phyloP scores from a whole-genome alignment of 1,140 invertebrate genomes.

The Zaprionus tsacasi region DNA sequence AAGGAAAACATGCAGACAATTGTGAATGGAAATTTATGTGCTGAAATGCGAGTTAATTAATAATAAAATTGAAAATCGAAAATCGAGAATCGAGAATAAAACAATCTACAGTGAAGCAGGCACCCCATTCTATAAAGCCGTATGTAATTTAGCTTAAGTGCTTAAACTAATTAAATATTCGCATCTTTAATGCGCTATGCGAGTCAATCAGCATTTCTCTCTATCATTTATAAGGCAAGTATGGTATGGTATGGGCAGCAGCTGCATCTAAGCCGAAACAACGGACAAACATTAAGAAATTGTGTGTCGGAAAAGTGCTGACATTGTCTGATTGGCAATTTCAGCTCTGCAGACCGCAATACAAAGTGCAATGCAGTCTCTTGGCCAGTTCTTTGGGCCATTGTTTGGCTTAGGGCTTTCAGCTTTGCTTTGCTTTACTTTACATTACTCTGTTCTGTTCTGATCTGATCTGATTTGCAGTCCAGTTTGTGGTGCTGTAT shows the following conservation, averaged over 20 bases:
- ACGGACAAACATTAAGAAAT: constrained; percentile 37
- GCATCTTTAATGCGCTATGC: constrained; percentile 17
- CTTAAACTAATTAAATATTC: constrained; percentile 12
- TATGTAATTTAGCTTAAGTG: constrained; percentile 18
- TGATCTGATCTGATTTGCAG: background rate
- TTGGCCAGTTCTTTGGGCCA: constrained; percentile 30
- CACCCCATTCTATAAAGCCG: background rate
- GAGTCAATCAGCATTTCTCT: constrained; percentile 7
- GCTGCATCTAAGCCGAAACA: constrained; percentile 26
- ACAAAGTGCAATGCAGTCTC: constrained; percentile 46
- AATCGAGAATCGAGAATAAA: constrained; percentile 3
- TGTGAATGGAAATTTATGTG: constrained; percentile 14
- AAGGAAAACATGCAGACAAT: constrained; percentile 6
- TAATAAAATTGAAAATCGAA: constrained; percentile 1
- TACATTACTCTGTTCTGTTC: background rate
- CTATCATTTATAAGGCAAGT: constrained; percentile 14
- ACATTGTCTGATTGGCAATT: constrained; percentile 53
- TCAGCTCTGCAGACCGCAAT: constrained; percentile 43
- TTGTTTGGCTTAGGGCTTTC: constrained; percentile 21
- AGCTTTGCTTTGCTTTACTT: constrained; percentile 7
- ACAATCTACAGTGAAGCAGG: background rate
- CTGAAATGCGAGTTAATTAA: constrained; percentile 22
- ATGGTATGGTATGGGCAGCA: background rate
- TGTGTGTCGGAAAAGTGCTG: constrained; percentile 40
- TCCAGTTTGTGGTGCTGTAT: background rate